Evolutionary conservation across 2,797 vertebrate species (phyloP).

Genomic region (Gobionotothen gibberifrons): DNA sequence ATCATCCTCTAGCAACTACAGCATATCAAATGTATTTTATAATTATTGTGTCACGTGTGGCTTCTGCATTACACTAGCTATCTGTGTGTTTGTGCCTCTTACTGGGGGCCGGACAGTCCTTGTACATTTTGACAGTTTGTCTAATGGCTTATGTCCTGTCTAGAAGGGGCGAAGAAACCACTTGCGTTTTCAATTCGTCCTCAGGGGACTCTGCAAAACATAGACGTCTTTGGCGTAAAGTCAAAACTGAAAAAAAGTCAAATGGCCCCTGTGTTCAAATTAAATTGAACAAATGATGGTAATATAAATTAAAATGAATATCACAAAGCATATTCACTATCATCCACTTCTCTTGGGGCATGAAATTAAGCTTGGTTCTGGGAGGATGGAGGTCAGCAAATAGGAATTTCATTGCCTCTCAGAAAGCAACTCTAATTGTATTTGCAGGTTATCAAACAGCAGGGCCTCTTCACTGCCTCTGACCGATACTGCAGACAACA

Average conservation of each 20-base stretch:
- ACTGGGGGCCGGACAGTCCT: no score
- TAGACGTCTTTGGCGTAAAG: no score
- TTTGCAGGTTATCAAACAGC: constrained; percentile 17
- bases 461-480: background rate
- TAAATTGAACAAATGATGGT: no score
- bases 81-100: no score
- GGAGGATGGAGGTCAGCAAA: constrained; percentile 16
- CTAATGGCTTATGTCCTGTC: no score
- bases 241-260: background rate
- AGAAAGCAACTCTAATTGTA: constrained; percentile 8
- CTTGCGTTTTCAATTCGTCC: no score
- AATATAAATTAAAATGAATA: constrained; percentile 1
- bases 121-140: no score
- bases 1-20: background rate
- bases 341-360: constrained; percentile 6
- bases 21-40: background rate
- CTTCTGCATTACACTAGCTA: no score
- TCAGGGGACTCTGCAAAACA: no score
- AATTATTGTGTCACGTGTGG: no score
- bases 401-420: constrained; percentile 5
- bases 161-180: no score
- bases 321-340: constrained; percentile 1
- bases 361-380: constrained; percentile 39
- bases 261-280: background rate
- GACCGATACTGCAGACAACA: constrained; percentile 6